phyloP scores from a whole-genome alignment of 2,113 vertebrate genomes.

The Petaurus breviceps region DNA sequence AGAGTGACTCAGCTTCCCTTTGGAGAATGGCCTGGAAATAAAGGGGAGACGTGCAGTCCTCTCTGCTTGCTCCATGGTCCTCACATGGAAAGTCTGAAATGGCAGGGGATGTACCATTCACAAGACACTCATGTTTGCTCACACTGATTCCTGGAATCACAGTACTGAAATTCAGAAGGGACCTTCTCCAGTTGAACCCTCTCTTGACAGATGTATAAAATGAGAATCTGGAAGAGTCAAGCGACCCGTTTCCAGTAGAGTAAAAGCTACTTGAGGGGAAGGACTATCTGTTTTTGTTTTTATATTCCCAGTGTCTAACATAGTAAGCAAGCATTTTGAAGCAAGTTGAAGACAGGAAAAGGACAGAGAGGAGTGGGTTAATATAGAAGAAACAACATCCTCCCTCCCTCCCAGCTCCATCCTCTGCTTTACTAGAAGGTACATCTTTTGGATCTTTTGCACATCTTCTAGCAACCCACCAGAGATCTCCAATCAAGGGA shows the following conservation, averaged over 20 bases:
- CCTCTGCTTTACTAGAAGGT: not conserved
- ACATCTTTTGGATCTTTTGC: not conserved
- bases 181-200: not conserved
- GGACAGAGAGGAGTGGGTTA: not conserved
- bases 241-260: not conserved
- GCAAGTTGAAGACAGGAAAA: not conserved
- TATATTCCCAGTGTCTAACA: not conserved
- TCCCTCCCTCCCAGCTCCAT: not conserved
- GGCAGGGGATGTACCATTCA: not conserved
- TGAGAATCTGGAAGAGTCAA: not conserved
- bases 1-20: not conserved
- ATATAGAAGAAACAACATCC: not conserved
- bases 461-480: not conserved
- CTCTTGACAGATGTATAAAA: not conserved
- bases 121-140: not conserved
- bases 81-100: not conserved
- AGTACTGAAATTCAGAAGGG: not conserved
- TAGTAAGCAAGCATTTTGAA: not conserved
- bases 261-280: not conserved
- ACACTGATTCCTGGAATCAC: not conserved
- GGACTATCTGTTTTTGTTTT: not conserved
- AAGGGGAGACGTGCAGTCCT: not conserved
- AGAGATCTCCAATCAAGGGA: not conserved
- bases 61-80: not conserved
- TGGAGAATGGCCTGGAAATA: not conserved